Evolutionary conservation across 2,797 vertebrate genomes (phyloP).

Genomic region (Sebastes vulpes): DNA sequence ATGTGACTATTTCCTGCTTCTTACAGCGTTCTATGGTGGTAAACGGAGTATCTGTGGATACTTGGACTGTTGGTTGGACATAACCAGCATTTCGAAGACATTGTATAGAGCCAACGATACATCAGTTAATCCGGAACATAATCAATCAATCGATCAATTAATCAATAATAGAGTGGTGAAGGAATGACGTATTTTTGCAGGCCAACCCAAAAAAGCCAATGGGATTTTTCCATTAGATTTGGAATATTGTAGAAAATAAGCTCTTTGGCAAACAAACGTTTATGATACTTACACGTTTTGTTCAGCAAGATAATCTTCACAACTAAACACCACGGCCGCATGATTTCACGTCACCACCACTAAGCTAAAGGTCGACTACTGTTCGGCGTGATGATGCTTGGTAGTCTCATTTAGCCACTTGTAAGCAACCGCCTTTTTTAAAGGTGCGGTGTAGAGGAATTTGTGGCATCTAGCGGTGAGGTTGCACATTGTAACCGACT

Average conservation of each 20-base stretch:
- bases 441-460: neutral
- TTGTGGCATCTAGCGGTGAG: neutral
- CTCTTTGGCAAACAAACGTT: neutral
- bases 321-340: neutral
- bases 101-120: neutral
- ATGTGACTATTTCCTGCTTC: neutral
- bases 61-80: neutral
- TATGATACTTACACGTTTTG: neutral
- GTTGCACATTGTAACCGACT: neutral
- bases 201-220: no score
- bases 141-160: neutral
- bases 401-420: no score
- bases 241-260: no score
- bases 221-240: no score
- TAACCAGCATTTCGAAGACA: neutral
- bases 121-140: neutral
- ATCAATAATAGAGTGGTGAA: neutral
- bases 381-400: no score
- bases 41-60: neutral
- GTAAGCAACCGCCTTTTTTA: no score
- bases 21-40: neutral
- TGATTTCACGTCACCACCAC: neutral
- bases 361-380: no score
- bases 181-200: no score
- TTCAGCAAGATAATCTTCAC: neutral